Evolutionary conservation across 2,797 vertebrate species (phyloP), one percentile per base, ranked within the genome.

Genomic region (Anomalospiza imberbis): DNA sequence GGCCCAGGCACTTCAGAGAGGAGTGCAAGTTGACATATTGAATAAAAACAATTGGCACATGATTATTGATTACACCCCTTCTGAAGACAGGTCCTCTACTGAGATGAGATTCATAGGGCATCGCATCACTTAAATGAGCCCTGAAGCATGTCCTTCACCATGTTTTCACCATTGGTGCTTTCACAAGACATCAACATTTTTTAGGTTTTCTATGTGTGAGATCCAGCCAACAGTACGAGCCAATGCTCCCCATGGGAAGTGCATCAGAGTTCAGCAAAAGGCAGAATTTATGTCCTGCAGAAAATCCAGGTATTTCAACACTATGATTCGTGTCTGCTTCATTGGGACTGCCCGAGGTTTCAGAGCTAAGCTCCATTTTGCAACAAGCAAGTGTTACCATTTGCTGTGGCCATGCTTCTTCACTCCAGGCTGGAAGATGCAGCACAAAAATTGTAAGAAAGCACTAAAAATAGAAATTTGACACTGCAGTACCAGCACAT

Each of bases 1-100:
- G 50, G 61, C 36, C 47, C 0, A 24, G 79, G 67, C 29, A 24
- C 55, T 82, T 55, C 48, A 20, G 51, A 73, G 36, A 2, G 11
- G 62, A 90, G 62, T 47, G 44, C 77, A 78, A 80, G 53, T 32
- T 91, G 93, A 65, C 83, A 48, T 36, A 61, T 5, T 58, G 75
- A 94, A 94, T 87, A 94, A 94, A 87, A 58, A 79, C 44, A 72
- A 89, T 45, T 94, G 88, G 80, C 89, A 85, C 54, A 15, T 58
- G 83, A 91, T 91, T 93, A 93, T 79, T 0, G 1, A 71, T 89
- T 45, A 51, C n/a, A 80, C 31, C 55, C 57, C 38, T 88, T 87
- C 45, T 3, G 5, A 88, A 87, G 88, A 90, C 77, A 89, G 53
- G 24, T 36, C 47, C 47, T 94, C 71, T 55, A 13, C 83, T 2